A percentile compares a stretch with the other conserved stretches of the same genome.
Evolutionary conservation across 2,888 invertebrate species (phyloP).

Genomic region (Idaea dimidiata): DNA sequence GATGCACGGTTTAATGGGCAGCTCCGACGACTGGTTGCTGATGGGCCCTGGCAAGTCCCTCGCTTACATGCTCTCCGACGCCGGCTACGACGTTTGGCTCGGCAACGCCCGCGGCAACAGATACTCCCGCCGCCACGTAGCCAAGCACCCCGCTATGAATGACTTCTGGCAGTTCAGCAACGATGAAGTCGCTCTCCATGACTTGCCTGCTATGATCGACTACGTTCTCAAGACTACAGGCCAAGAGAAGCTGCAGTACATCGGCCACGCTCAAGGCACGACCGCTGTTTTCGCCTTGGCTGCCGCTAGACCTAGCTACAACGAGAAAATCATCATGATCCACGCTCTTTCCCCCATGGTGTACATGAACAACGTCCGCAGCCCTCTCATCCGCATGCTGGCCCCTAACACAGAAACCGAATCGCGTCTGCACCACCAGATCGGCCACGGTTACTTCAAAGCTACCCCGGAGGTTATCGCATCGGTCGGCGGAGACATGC

Average conservation of each 20-base stretch:
- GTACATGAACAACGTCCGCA: constrained; percentile 66
- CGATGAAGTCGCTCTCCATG: constrained; percentile 68
- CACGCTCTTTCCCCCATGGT: constrained; percentile 68
- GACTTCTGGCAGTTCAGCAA: constrained; percentile 72
- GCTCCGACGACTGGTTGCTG: constrained; percentile 85
- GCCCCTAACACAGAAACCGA: constrained; percentile 55
- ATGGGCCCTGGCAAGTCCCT: constrained; percentile 80
- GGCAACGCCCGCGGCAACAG: constrained; percentile 70
- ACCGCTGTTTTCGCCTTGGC: constrained; percentile 63
- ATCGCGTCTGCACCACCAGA: constrained; percentile 40
- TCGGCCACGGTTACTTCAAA: constrained; percentile 57
- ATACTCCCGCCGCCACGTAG: constrained; percentile 60
- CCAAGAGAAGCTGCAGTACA: constrained; percentile 60
- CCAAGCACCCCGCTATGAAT: constrained; percentile 54
- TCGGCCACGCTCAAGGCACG: constrained; percentile 62
- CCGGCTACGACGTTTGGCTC: constrained; percentile 72
- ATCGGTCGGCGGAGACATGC: constrained; percentile 59
- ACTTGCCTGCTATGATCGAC: constrained; percentile 72
- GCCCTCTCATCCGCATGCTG: constrained; percentile 67
- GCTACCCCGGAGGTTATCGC: constrained; percentile 51
- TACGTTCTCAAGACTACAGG: constrained; percentile 51
- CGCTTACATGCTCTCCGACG: constrained; percentile 60
- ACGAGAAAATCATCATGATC: constrained; percentile 63
- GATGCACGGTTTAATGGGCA: constrained; percentile 84
- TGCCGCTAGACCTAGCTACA: constrained; percentile 58